phyloP scores from a whole-genome alignment of 2,888 invertebrate species.

The Ashinkailepas kermadecensis region DNA sequence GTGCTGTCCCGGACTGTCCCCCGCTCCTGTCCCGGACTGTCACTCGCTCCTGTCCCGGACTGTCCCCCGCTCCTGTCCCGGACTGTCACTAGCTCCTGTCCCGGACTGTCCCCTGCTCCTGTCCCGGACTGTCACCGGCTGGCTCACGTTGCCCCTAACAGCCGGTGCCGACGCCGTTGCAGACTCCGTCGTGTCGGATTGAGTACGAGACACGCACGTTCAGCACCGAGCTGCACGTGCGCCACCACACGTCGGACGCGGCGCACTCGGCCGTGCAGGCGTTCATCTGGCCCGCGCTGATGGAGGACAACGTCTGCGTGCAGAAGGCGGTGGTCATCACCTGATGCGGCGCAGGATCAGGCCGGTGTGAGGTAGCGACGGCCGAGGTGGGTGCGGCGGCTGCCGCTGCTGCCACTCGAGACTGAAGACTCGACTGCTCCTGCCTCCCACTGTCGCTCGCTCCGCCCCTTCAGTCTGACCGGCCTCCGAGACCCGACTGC shows the following conservation, averaged over 20 bases:
- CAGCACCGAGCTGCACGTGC: conserved; percentile 65
- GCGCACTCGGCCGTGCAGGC: conserved; percentile 66
- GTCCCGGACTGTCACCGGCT: too few species aligned
- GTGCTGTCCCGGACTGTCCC: too few species aligned
- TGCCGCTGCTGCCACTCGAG: background rate
- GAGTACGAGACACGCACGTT: conserved; percentile 53
- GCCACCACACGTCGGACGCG: conserved; percentile 67
- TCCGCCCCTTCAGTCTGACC: background rate
- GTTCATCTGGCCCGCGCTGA: conserved; percentile 79
- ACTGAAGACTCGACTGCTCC: background rate
- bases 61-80: too few species aligned
- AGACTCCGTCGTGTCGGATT: conserved; percentile 44
- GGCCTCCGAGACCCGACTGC: too few species aligned
- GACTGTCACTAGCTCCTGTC: too few species aligned
- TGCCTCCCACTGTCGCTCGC: background rate
- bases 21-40: too few species aligned
- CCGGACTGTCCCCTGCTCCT: too few species aligned
- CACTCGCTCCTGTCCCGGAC: too few species aligned
- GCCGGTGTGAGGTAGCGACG: background rate
- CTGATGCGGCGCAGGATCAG: conserved; percentile 39
- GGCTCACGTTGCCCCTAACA: too few species aligned
- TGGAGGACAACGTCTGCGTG: conserved; percentile 62
- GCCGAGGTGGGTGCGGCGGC: background rate
- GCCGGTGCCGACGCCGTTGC: background rate
- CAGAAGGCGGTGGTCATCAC: conserved; percentile 81